Conservation (phyloP, 1,140 invertebrate species). For the Papilio dardanus region DNA sequence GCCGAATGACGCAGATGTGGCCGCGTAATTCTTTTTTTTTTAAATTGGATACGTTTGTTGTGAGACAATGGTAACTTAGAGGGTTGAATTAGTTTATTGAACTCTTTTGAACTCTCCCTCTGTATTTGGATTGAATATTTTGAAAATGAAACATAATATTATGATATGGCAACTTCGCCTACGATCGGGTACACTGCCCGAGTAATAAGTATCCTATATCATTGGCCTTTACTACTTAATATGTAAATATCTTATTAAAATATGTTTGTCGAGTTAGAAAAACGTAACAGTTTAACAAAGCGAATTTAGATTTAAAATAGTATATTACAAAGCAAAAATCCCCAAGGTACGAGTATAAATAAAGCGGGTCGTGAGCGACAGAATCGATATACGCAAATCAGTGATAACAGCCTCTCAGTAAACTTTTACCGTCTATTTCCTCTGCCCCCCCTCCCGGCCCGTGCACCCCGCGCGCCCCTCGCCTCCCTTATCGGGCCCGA, state of each 20-base stretch:
- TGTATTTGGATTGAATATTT: background rate
- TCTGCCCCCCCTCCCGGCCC: slow-evolving; percentile 31
- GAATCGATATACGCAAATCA: slow-evolving; percentile 77
- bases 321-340: slow-evolving; percentile 17
- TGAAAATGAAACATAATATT: too few species aligned
- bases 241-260: background rate
- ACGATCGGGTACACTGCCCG: too few species aligned
- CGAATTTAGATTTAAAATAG: background rate
- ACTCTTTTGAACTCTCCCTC: background rate
- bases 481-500: slow-evolving; percentile 59
- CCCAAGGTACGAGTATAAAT: slow-evolving; percentile 55
- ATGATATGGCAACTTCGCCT: too few species aligned
- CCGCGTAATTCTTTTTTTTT: slow-evolving; percentile 42
- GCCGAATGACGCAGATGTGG: slow-evolving; percentile 38
- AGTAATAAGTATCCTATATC: background rate
- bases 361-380: slow-evolving; percentile 51
- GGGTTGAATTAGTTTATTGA: slow-evolving; percentile 9
- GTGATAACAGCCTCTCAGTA: slow-evolving; percentile 64
- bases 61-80: slow-evolving; percentile 3
- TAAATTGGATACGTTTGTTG: slow-evolving; percentile 46
- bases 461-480: slow-evolving; percentile 39
- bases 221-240: background rate
- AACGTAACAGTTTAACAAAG: background rate
- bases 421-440: slow-evolving; percentile 66
- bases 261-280: background rate